phyloP scores from a whole-genome alignment of 2,888 invertebrate species.

The Dusona sp. region DNA sequence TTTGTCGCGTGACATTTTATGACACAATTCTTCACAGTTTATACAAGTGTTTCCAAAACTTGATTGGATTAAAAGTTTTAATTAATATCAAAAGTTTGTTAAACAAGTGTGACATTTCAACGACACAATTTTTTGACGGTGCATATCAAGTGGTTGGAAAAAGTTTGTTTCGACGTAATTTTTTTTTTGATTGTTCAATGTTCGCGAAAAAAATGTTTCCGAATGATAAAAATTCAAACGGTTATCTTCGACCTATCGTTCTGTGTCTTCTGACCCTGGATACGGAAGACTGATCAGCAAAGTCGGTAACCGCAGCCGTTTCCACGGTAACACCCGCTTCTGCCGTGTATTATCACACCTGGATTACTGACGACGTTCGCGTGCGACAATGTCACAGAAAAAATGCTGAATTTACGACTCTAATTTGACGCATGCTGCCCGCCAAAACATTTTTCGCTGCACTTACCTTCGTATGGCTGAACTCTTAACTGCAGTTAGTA shows the following conservation, averaged over 20 bases:
- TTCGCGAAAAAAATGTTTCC: background rate
- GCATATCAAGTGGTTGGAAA: background rate
- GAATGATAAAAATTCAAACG: slow-evolving; percentile 22
- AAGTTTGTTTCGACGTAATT: background rate
- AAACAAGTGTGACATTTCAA: background rate
- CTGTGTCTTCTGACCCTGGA: slow-evolving; percentile 60
- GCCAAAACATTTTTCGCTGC: slow-evolving; percentile 4
- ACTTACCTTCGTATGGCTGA: background rate
- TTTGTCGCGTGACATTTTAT: background rate
- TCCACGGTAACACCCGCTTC: slow-evolving; percentile 64
- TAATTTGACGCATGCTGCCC: background rate
- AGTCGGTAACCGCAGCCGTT: slow-evolving; percentile 59
- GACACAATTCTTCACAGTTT: background rate
- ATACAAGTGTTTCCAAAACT: background rate
- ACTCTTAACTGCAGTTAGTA: background rate
- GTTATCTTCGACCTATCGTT: slow-evolving; percentile 26
- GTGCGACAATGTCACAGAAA: slow-evolving; percentile 22
- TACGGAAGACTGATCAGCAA: slow-evolving; percentile 61
- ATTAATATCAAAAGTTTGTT: background rate
- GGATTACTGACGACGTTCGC: slow-evolving; percentile 11
- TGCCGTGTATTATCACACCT: slow-evolving; percentile 49
- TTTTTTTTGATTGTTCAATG: background rate
- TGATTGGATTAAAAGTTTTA: background rate
- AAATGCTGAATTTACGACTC: slow-evolving; percentile 17
- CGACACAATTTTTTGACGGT: background rate